Conservation (phyloP, 2,797 vertebrate species). For the Tapera naevia region DNA sequence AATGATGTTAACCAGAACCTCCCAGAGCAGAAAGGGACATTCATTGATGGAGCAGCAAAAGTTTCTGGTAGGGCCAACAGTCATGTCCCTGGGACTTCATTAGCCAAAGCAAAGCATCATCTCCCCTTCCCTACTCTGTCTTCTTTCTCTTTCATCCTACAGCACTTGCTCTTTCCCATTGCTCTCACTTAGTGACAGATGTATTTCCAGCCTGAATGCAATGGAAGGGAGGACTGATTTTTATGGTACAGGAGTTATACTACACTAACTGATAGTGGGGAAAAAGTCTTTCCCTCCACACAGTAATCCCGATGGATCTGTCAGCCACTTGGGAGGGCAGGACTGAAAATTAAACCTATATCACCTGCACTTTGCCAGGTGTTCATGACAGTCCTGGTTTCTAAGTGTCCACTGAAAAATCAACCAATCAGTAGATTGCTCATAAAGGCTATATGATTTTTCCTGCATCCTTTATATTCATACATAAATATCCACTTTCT, state of each 20-base stretch:
- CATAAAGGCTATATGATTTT: background rate
- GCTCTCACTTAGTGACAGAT: background rate
- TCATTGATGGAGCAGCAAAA: background rate
- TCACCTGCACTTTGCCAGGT: background rate
- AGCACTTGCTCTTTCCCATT: background rate
- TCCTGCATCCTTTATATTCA: background rate
- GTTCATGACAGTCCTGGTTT: accelerated
- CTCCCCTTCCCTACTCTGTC: background rate
- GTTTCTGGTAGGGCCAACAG: background rate
- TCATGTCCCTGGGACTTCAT: background rate
- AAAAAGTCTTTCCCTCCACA: background rate
- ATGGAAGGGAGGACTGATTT: background rate
- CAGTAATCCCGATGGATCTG: background rate
- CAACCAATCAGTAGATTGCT: background rate
- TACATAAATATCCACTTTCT: background rate
- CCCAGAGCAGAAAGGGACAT: background rate
- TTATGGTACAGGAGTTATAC: background rate
- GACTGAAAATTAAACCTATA: background rate
- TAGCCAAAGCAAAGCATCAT: background rate
- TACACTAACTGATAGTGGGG: background rate
- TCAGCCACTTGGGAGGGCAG: background rate
- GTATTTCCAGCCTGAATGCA: background rate
- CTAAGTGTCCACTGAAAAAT: background rate
- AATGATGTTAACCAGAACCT: background rate
- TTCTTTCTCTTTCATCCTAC: background rate